Base-by-base conservation (phyloP, 2,797 vertebrate genomes). In the Epinephelus coioides region DNA sequence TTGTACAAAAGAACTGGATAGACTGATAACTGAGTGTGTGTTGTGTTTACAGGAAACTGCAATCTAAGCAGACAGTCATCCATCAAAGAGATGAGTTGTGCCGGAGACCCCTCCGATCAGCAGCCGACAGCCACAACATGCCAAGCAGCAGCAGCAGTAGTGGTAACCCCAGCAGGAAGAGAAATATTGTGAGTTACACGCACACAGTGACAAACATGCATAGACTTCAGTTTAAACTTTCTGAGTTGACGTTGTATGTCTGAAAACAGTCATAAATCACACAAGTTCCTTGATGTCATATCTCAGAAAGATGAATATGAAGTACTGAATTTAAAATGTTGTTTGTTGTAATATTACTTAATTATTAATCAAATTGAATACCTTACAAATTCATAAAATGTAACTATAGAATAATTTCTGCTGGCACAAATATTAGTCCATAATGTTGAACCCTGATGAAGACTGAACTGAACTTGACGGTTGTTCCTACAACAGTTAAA, bases 151-250 rank as follows among this genome's bases (percentile, higher is more conserved):
- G 61, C 85, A 34, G 34, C 34, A 34, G 34, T 1, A 34, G 6
- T 34, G 34, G 34, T 34, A 17, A 87, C 78, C 19, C 73, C 4
- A n/a, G 51, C 68, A 95, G 93, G 89, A 96, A 96, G 95, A 96
- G 94, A 62, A 90, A 86, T 68, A 77, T 89, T 89, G 94, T 85
- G 40, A 89, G 92, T 43, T 19, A 76, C 65, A 74, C 76, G 81
- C 44, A 56, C 61, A 13, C 40, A 43, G 40, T 43, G 23, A 23
- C 9, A 2, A 30, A 55, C 40, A 47, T 30, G 18, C 7, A 10
- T 2, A 21, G 2, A 38, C 12, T 9, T 38, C 1, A 34, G 18
- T 50, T 30, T 19, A n/a, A 23, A 34, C 47, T 38, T 57, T n/a
- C 15, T 61, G n/a, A 43, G 57, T 50, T 3, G 7, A n/a, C 17